phyloP scores from a whole-genome alignment of 1,140 invertebrate species.

The Whitmania pigra region DNA sequence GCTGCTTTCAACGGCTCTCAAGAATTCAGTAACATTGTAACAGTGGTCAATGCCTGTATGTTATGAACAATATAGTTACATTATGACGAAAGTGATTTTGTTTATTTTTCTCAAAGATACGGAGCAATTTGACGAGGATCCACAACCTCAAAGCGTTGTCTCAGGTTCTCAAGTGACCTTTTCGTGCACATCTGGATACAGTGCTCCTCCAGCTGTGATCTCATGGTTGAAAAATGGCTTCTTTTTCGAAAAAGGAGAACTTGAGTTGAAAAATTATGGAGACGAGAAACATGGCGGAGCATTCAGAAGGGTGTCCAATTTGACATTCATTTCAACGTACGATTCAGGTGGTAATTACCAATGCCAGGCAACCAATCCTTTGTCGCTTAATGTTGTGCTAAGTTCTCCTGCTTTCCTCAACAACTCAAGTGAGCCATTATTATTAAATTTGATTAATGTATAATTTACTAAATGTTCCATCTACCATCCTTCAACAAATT shows the following conservation, averaged over 20 bases:
- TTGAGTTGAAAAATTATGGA: neutral
- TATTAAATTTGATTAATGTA: neutral
- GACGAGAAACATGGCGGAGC: neutral
- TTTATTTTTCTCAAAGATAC: neutral
- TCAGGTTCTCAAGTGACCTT: neutral
- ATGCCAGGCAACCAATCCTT: neutral
- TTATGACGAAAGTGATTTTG: no score
- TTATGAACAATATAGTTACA: neutral
- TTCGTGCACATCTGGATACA: neutral
- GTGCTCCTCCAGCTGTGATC: neutral
- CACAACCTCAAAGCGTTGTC: neutral
- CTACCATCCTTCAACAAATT: neutral
- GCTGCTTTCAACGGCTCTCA: neutral
- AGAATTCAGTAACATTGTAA: neutral
- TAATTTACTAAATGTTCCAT: neutral
- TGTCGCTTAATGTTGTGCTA: neutral
- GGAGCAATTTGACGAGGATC: neutral
- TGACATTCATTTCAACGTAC: neutral
- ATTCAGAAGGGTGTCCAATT: neutral
- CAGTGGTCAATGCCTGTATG: constrained; percentile 5
- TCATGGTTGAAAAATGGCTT: constrained; percentile 3
- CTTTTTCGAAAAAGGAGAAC: neutral
- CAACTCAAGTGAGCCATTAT: neutral
- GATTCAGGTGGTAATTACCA: constrained; percentile 10
- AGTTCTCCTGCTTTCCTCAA: neutral